These are phyloP conservation scores for Xanthia togata DNA, from an alignment of 2,888 invertebrate species.

Conservation along the genomic window DNA sequence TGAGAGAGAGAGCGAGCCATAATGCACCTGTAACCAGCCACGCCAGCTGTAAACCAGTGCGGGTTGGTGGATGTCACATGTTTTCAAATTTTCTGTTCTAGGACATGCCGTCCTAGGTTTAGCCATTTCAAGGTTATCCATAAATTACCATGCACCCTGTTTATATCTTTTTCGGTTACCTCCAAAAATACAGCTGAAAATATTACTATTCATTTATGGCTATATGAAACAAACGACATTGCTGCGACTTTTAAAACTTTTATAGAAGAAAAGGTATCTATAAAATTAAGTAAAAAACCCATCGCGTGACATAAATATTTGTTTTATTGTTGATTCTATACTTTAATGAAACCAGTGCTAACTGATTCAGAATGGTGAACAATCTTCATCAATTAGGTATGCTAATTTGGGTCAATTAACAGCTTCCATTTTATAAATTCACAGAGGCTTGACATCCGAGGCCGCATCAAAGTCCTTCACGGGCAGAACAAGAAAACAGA, in stretches of 20 bases:
- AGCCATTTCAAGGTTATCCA: too few species aligned
- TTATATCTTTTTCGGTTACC: neutral
- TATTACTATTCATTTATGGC: neutral
- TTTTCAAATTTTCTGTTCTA: too few species aligned
- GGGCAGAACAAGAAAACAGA: conserved; percentile 98
- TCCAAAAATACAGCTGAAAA: too few species aligned
- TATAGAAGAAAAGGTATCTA: too few species aligned
- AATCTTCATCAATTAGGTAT: neutral
- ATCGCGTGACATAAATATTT: neutral
- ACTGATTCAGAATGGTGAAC: neutral
- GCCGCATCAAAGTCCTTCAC: conserved; percentile 98
- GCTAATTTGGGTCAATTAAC: neutral
- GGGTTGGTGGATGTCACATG: too few species aligned
- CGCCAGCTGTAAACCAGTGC: too few species aligned
- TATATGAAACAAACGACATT: neutral
- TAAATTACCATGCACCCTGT: too few species aligned
- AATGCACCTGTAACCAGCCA: too few species aligned
- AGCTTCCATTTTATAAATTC: conserved; percentile 65
- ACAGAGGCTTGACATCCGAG: conserved; percentile 99
- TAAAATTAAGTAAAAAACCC: neutral
- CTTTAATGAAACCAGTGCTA: conserved; percentile 14
- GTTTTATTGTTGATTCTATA: neutral
- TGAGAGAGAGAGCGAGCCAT: too few species aligned
- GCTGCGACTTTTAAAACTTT: neutral
- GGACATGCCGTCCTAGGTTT: too few species aligned